Percentiles rank a stretch among this genome's conserved stretches.
Evolutionary conservation across 2,797 vertebrate genomes (phyloP).

Genomic region (Anguilla marmorata): DNA sequence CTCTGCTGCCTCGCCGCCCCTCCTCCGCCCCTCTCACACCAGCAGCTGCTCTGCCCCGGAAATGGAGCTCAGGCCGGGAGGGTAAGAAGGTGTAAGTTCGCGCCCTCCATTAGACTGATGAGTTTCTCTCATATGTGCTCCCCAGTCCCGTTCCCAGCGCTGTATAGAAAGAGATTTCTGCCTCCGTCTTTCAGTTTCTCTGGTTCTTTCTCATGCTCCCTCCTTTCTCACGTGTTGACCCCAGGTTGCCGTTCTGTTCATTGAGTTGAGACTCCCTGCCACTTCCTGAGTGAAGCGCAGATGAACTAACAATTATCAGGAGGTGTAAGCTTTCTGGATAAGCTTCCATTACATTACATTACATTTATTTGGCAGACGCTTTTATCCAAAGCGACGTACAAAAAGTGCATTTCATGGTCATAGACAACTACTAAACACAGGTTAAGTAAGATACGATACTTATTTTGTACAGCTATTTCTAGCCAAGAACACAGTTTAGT

Average conservation of each 20-base stretch:
- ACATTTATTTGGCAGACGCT: too few species aligned
- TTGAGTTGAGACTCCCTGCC: neutral
- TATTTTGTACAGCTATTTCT: too few species aligned
- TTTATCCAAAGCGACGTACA: neutral
- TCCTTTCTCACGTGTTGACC: neutral
- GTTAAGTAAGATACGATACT: too few species aligned
- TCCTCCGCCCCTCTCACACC: neutral
- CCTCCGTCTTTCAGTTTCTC: neutral
- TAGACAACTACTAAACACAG: too few species aligned
- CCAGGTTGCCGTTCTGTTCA: neutral
- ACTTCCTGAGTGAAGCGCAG: neutral
- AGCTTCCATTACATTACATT: neutral
- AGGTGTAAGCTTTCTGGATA: neutral
- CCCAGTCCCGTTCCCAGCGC: too few species aligned
- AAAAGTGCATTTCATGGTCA: too few species aligned
- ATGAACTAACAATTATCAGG: neutral
- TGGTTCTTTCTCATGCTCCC: conserved; percentile 28
- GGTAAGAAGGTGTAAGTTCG: conserved; percentile 10
- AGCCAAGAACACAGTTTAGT: too few species aligned
- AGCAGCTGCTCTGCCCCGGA: neutral
- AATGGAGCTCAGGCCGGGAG: neutral
- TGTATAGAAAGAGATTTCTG: neutral
- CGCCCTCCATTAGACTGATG: conserved; percentile 16
- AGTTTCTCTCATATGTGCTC: neutral
- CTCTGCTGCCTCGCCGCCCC: neutral